Conservation (phyloP, 2,113 vertebrate genomes). For the Callospermophilus lateralis region DNA sequence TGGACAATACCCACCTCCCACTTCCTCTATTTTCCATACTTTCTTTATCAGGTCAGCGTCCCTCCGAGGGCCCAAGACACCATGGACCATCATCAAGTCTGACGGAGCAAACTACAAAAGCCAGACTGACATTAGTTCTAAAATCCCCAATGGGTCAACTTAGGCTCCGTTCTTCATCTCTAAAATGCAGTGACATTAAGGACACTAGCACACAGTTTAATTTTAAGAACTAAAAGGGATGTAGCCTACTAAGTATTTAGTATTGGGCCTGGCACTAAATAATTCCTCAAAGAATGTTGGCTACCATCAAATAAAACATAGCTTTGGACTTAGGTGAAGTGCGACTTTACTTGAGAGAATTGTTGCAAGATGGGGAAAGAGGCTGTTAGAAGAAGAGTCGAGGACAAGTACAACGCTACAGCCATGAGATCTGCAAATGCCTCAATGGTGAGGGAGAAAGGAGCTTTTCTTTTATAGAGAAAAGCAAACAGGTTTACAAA, state of each 20-base stretch:
- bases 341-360: neutral
- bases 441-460: neutral
- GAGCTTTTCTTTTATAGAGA: neutral
- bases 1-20: neutral
- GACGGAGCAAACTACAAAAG: neutral
- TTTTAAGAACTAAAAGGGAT: conserved; percentile 28
- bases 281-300: neutral
- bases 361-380: neutral
- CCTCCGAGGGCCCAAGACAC: neutral
- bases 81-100: neutral
- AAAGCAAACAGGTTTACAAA: neutral
- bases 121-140: neutral
- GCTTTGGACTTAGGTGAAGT: neutral
- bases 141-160: neutral
- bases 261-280: neutral
- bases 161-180: neutral
- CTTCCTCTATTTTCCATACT: neutral
- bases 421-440: neutral
- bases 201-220: neutral
- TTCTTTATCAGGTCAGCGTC: neutral
- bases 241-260: neutral
- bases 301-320: neutral
- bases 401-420: neutral
- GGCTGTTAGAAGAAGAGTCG: neutral
- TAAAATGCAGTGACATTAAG: neutral